Evolutionary conservation across 2,888 invertebrate species (phyloP), one percentile per base, ranked within the genome.

Genomic region (Bugula neritina): DNA sequence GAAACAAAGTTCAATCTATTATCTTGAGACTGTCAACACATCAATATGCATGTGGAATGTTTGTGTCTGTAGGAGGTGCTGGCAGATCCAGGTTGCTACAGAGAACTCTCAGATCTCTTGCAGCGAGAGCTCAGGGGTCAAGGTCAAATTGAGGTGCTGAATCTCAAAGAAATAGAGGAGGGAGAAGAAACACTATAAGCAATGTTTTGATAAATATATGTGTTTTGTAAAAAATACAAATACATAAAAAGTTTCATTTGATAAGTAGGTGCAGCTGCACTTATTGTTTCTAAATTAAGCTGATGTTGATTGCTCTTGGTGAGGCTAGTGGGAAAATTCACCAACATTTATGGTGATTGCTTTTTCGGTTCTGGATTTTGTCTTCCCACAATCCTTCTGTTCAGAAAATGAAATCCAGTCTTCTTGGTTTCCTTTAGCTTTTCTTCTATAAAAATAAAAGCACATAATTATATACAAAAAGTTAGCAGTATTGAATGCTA

Each of bases 21-120:
- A n/a, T n/a, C n/a, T n/a, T n/a, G n/a, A n/a, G n/a, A n/a, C n/a
- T n/a, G n/a, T n/a, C n/a, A n/a, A n/a, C n/a, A n/a, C n/a, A n/a
- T n/a, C n/a, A n/a, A n/a, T n/a, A n/a, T n/a, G n/a, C n/a, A n/a
- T n/a, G n/a, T n/a, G n/a, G n/a, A n/a, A n/a, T n/a, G n/a, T 43
- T 43, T 43, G 35, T 54, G 57, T 70, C 78, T 79, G 35, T 75
- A 88, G 88, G 85, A 87, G 0, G 85, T 87, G 54, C 86, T 94
- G 17, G 91, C 94, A 74, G 96, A 97, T 86, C 97, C 97, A 1
- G 97, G 98, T 0, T 89, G 91, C 79, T 98, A 92, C 84, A 89
- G 94, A 78, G 89, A 89, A 78, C 88, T 98, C 35, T 95, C 95
- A 85, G 92, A 94, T 75, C 84, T 96, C 77, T 88, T 97, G 1